Conservation (phyloP, 1,140 invertebrate genomes). For the Kradibia gibbosae region DNA sequence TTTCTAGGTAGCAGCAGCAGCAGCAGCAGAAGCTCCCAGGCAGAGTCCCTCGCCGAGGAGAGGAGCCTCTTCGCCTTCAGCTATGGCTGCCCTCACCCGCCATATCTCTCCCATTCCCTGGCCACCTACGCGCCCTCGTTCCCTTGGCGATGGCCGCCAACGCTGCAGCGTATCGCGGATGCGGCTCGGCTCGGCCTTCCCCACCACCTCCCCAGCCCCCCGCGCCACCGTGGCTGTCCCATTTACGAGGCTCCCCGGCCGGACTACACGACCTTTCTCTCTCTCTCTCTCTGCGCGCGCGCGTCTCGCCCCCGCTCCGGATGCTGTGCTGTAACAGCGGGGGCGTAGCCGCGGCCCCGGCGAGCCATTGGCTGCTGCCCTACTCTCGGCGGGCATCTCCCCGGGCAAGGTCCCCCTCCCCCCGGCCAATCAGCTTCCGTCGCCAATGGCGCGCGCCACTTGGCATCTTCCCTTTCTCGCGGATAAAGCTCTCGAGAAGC, state of each 20-base stretch:
- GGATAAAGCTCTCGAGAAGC: too few relatives aligned
- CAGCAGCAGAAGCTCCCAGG: too few relatives aligned
- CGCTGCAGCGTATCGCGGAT: too few relatives aligned
- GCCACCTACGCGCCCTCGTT: neutral
- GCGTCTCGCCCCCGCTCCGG: neutral
- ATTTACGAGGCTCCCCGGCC: neutral
- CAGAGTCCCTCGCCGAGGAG: too few relatives aligned
- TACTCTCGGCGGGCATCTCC: neutral
- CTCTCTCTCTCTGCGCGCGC: too few relatives aligned
- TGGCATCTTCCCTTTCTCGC: neutral
- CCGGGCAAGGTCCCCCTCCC: constrained; percentile 36
- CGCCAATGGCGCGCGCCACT: constrained; percentile 2
- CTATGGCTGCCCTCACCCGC: neutral
- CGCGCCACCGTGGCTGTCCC: neutral
- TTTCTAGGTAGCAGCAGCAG: too few relatives aligned
- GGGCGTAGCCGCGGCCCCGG: neutral
- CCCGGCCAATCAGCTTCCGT: constrained; percentile 22
- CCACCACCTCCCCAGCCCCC: too few relatives aligned
- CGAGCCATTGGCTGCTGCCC: neutral
- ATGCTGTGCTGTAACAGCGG: constrained; percentile 19
- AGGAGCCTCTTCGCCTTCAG: neutral
- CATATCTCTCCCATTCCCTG: neutral
- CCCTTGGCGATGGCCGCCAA: neutral
- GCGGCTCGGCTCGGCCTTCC: too few relatives aligned
- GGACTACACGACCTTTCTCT: neutral